Conservation (phyloP, 2,113 vertebrate species). For the Hyaena hyaena region DNA sequence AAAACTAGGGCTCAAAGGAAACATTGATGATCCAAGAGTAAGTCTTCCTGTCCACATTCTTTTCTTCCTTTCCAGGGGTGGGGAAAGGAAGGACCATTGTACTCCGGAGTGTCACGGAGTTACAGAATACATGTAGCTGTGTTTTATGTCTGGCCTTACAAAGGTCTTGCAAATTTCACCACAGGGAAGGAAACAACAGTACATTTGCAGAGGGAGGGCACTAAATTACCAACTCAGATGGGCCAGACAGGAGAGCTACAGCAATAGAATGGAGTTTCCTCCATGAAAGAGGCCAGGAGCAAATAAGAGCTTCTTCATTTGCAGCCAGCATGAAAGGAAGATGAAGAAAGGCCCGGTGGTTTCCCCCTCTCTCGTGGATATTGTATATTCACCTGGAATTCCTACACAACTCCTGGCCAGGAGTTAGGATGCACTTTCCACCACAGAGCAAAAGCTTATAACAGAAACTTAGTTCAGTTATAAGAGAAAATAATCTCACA, state of each 20-base stretch:
- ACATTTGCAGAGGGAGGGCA: neutral
- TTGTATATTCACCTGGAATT: neutral
- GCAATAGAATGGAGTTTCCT: neutral
- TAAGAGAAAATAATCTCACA: neutral
- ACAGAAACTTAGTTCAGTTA: neutral
- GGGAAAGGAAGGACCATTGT: neutral
- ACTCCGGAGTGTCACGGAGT: neutral
- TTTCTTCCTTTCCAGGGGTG: neutral
- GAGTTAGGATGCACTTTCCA: neutral
- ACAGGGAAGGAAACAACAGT: neutral
- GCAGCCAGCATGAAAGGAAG: neutral
- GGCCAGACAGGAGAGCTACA: neutral
- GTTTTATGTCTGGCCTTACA: neutral
- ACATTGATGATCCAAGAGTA: neutral
- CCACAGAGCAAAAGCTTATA: neutral
- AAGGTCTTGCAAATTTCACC: neutral
- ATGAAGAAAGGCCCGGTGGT: neutral
- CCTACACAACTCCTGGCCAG: neutral
- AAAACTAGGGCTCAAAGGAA: neutral
- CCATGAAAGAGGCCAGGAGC: neutral
- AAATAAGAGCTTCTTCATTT: neutral
- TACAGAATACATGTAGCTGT: neutral
- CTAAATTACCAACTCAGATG: neutral
- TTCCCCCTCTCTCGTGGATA: neutral
- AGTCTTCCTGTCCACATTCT: neutral